Percentiles rank a stretch among this genome's conserved stretches.
Evolutionary conservation across 2,888 invertebrate genomes (phyloP).

Genomic region (Entomobrya proxima): DNA sequence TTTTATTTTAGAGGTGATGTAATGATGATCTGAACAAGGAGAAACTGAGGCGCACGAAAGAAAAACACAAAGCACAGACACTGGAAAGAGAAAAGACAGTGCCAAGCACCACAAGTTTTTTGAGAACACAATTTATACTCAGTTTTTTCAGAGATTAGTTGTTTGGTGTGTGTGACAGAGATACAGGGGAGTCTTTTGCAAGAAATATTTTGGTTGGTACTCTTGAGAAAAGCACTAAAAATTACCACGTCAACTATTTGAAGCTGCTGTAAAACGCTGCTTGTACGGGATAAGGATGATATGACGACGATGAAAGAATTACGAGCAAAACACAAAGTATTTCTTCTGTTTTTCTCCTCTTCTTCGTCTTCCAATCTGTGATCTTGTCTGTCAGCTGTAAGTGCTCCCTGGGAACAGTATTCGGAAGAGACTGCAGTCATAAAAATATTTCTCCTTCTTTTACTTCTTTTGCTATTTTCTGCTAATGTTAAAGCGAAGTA

Average conservation of each 20-base stretch:
- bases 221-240: constrained; percentile 42
- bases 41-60: background rate
- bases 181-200: background rate
- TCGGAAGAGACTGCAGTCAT: constrained; percentile 8
- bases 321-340: background rate
- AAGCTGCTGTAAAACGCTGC: background rate
- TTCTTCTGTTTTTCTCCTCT: background rate
- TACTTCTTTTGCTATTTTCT: background rate
- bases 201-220: too few species aligned
- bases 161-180: background rate
- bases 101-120: background rate
- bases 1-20: background rate
- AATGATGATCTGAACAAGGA: background rate
- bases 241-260: constrained; percentile 52
- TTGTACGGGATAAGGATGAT: constrained; percentile 19
- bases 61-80: background rate
- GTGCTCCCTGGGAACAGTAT: constrained; percentile 43
- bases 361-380: background rate
- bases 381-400: constrained; percentile 3
- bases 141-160: background rate
- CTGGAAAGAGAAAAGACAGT: background rate
- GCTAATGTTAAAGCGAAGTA: background rate
- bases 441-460: background rate
- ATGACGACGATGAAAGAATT: constrained; percentile 57
- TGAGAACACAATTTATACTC: background rate